A percentile compares a stretch with the other conserved stretches of the same genome.
These are phyloP conservation scores for Phragmatobia fuliginosa DNA, from an alignment of 2,888 invertebrate species.

Conservation along the genomic window DNA sequence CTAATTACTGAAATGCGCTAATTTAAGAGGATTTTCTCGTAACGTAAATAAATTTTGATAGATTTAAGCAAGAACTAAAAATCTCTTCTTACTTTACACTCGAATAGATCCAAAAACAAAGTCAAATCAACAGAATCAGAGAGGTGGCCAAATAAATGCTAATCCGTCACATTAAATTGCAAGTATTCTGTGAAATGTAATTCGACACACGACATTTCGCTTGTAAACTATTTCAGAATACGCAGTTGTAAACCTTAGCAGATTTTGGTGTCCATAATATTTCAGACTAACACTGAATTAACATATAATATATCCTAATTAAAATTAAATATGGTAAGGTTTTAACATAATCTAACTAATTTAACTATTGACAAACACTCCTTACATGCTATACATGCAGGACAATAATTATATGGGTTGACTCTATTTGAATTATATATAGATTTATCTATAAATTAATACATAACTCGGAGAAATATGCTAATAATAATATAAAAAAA, in stretches of 20 bases:
- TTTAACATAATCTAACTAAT: constrained; percentile 2
- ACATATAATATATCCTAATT: not conserved
- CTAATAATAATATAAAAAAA: constrained; percentile 1
- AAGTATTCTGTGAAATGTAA: constrained; percentile 6
- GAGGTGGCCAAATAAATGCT: constrained; percentile 1
- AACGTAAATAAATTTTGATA: too few species aligned
- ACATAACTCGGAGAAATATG: not conserved
- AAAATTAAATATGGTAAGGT: not conserved
- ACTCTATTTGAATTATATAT: constrained; percentile 44
- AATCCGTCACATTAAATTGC: not conserved
- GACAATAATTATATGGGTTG: constrained; percentile 30
- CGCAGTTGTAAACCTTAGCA: not conserved
- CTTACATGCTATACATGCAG: constrained; percentile 70
- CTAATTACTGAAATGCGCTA: too few species aligned
- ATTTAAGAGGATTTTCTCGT: too few species aligned
- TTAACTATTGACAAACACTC: constrained; percentile 16
- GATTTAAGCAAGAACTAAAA: not conserved
- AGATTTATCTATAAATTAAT: constrained; percentile 31
- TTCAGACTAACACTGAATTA: constrained; percentile 22
- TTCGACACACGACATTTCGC: constrained; percentile 13
- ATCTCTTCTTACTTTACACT: not conserved
- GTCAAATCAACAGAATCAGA: constrained; percentile 11
- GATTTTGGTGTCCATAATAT: not conserved
- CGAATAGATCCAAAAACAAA: not conserved
- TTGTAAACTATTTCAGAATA: constrained; percentile 10